Evolutionary conservation across 2,888 invertebrate genomes (phyloP), one percentile per base, ranked within the genome.

Genomic region (Hypomecis punctinalis): DNA sequence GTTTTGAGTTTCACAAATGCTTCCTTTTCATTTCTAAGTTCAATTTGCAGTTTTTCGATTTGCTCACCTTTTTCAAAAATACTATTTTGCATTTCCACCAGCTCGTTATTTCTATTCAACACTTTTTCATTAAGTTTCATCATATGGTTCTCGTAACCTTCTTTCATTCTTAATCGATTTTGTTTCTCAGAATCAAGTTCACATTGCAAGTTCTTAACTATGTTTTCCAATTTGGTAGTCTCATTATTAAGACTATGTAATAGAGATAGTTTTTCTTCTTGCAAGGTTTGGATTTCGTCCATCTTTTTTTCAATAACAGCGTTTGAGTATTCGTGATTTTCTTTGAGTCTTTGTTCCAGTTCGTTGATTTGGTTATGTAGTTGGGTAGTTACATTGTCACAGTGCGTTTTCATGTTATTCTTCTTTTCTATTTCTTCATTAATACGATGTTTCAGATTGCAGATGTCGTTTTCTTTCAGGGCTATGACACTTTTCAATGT

Each of bases 71-170:
- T 89, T 67, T 82, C 78, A 42, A 83, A 81, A 68, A 88, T 75
- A 67, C 81, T 88, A 70, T 91, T 87, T 76, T 90, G 90, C 61
- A 90, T 67, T 71, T 90, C 90, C 42, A 90, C 87, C 6, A 90
- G 72, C 76, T 91, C 91, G 77, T 91, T 90, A 68, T 89, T 90
- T 67, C 89, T 83, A 63, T 90, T 90, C 10, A 87, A 71, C 5
- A 90, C 81, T 71, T 90, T 90, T 74, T 90, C 90, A 68, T 91
- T 91, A 5, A 90, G 70, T 58, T 86, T 87, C 89, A 90, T 89
- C 43, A 88, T 73, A 57, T 84, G 81, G 69, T 77, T 86, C 51
- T 90, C 90, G 68, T 84, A 89, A 39, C 85, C 79, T 5, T 90
- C 89, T 67, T 80, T 86, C 74, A 89, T 81, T 63, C 78, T 85